phyloP scores from a whole-genome alignment of 2,113 vertebrate genomes.

The Alexandromys fortis region DNA sequence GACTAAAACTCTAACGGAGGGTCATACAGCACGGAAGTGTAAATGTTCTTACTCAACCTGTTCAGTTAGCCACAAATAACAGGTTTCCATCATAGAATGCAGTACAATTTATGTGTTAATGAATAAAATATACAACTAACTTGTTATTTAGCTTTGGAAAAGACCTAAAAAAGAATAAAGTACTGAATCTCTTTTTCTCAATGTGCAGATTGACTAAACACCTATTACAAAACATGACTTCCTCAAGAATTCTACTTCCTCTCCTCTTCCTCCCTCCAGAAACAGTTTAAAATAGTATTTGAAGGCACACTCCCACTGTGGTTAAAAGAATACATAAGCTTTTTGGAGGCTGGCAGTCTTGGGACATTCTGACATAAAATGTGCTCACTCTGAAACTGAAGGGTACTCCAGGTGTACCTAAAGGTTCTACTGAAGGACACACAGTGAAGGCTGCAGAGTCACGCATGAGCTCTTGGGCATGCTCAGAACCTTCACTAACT shows the following conservation, averaged over 20 bases:
- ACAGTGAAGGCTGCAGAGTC: constrained; percentile 54
- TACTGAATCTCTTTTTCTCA: constrained; percentile 45
- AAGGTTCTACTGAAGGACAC: constrained; percentile 65
- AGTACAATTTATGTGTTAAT: neutral
- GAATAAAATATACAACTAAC: constrained; percentile 38
- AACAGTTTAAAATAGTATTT: constrained; percentile 40
- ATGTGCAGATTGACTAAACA: constrained; percentile 1
- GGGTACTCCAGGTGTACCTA: constrained; percentile 54
- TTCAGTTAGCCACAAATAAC: neutral
- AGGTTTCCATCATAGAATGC: constrained; percentile 1
- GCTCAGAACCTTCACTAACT: constrained; percentile 69
- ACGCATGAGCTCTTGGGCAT: constrained; percentile 79
- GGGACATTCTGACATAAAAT: constrained; percentile 48
- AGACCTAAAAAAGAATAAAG: constrained; percentile 24
- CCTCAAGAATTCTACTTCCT: constrained; percentile 15
- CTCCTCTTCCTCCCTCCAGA: constrained; percentile 43
- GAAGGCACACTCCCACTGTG: neutral
- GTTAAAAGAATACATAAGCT: constrained; percentile 60
- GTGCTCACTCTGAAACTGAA: neutral
- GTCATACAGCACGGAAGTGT: neutral
- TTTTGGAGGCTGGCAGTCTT: neutral
- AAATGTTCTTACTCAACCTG: neutral
- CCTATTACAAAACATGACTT: neutral
- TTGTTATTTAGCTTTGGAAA: neutral
- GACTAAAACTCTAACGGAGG: constrained; percentile 18